These are phyloP conservation scores for Deilephila porcellus DNA, from an alignment of 2,888 invertebrate species.

Conservation along the genomic window DNA sequence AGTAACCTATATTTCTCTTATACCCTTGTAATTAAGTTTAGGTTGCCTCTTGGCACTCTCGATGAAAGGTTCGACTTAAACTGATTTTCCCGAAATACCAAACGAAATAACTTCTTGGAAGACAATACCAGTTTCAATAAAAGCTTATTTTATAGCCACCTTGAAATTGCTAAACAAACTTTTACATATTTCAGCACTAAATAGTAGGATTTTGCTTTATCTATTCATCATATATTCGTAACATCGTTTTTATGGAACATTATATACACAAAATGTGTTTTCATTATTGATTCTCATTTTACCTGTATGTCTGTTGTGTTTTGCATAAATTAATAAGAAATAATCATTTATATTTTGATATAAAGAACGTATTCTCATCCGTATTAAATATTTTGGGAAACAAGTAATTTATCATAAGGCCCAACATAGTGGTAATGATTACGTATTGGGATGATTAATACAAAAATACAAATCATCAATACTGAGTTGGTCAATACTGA, in stretches of 20 bases:
- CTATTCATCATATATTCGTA: neutral
- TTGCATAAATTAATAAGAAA: no score
- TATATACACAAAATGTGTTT: no score
- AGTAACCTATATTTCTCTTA: conserved; percentile 44
- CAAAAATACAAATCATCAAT: no score
- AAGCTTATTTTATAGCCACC: conserved; percentile 36
- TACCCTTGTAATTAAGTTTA: conserved; percentile 64
- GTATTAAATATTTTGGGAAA: no score
- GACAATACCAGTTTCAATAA: conserved; percentile 33
- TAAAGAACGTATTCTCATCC: no score
- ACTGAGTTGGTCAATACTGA: no score
- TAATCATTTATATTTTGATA: no score
- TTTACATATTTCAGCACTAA: neutral
- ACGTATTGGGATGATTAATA: no score
- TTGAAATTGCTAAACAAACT: conserved; percentile 7
- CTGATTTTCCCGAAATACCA: conserved; percentile 54
- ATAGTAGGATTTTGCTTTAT: neutral
- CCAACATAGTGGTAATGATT: no score
- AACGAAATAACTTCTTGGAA: conserved; percentile 27
- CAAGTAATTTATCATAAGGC: no score
- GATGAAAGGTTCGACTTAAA: conserved; percentile 67
- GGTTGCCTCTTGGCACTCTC: conserved; percentile 59
- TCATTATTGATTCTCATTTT: no score
- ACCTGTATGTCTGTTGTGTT: no score
- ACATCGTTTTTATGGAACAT: neutral